phyloP scores from a whole-genome alignment of 2,888 invertebrate genomes.

The Leptopilina myrica region DNA sequence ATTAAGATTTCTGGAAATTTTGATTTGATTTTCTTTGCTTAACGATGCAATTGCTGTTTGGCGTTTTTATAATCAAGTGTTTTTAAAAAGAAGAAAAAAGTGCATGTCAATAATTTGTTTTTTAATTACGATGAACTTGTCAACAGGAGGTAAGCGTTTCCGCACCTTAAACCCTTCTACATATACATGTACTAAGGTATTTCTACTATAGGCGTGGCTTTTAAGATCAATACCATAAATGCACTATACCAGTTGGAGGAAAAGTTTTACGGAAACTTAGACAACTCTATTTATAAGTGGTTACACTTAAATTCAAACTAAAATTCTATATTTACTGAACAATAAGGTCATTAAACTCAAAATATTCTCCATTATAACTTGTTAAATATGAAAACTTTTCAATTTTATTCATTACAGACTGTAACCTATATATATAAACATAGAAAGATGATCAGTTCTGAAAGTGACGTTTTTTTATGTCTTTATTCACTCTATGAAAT shows the following conservation, averaged over 20 bases:
- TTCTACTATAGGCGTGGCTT: constrained; percentile 19
- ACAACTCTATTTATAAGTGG: not conserved
- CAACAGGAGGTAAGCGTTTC: not conserved
- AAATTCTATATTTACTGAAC: not conserved
- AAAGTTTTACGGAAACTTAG: constrained; percentile 28
- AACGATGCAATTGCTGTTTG: no score
- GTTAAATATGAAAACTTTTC: no score
- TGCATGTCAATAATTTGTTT: not conserved
- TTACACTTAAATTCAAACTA: not conserved
- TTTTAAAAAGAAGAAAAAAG: not conserved
- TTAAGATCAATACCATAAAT: constrained; percentile 16
- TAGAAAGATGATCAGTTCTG: no score
- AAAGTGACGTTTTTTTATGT: no score
- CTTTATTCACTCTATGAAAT: no score
- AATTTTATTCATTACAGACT: no score
- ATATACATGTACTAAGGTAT: not conserved
- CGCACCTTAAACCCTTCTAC: constrained; percentile 17
- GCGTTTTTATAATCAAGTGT: no score
- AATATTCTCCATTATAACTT: not conserved
- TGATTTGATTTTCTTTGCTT: no score
- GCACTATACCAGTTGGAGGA: constrained; percentile 4
- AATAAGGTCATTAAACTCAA: not conserved
- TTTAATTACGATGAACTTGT: not conserved
- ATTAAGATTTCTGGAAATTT: no score
- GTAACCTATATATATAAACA: no score